Base-by-base conservation (phyloP, 2,888 invertebrate species). In the Eupithecia insigniata region DNA sequence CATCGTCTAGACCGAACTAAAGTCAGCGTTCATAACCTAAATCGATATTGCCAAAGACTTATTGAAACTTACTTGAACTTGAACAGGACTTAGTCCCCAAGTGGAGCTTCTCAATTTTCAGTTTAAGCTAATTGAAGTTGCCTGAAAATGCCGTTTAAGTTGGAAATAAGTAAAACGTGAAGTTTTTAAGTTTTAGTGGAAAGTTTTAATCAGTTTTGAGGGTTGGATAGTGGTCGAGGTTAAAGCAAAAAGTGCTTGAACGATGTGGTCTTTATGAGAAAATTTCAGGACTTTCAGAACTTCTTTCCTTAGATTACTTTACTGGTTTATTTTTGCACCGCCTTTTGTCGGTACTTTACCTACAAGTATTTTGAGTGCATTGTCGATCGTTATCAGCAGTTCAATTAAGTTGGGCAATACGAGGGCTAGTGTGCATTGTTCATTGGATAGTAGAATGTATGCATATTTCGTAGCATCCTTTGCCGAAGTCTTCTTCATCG, bases 121-220 rank as follows among this genome's bases (percentile, higher is more conserved):
- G 74, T 69, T 65, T 66, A 72, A 67, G 75, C 71, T 75, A 77
- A 75, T 75, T 75, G 74, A 74, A 72, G 74, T 72, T 74, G 71
- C 67, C 71, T 69, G 74, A 69, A 69, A 71, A 58, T 74, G 46
- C 12, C 71, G 64, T 66, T 60, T 22, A 73, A 74, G 69, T 78
- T 68, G 76, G 51, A 71, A 51, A 74, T 73, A 64, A 69, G 71
- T 74, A 58, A 66, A 69, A 69, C 51, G 46, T 62, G 55, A 64
- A 76, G 76, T 74, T 71, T 76, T 76, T 79, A 78, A 81, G 81
- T 80, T 79, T 81, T 78, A 68, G 78, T 82, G 82, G 80, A 82
- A 81, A 83, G 66, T 73, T 73, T 69, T 66, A 72, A 69, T 69
- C 72, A 61, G 62, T 61, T 69, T 69, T 67, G 55, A 69, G 66